A percentile compares a stretch with the other conserved stretches of the same genome.
Evolutionary conservation across 2,888 invertebrate genomes (phyloP).

Genomic region (Iphiclides podalirius): DNA sequence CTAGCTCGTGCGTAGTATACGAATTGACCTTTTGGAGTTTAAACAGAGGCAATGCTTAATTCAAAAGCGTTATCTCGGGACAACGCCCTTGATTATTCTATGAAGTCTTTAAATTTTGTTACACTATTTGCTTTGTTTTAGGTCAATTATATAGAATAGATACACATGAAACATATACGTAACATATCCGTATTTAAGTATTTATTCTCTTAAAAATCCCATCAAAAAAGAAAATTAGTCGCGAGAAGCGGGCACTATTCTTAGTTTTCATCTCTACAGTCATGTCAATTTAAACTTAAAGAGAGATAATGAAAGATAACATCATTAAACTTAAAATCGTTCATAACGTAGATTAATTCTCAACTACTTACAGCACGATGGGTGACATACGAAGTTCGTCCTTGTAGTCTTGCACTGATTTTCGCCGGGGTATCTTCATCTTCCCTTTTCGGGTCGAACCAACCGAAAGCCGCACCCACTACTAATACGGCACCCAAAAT

Average conservation of each 20-base stretch:
- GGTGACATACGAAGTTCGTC: slow-evolving; percentile 69
- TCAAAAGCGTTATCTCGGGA: slow-evolving; percentile 8
- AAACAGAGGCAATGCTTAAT: slow-evolving; percentile 4
- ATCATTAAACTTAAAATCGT: too few species aligned
- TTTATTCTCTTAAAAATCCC: too few species aligned
- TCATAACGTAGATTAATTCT: too few species aligned
- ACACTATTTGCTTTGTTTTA: neutral
- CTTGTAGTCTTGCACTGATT: slow-evolving; percentile 68
- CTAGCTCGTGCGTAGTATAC: slow-evolving; percentile 5
- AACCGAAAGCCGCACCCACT: slow-evolving; percentile 70
- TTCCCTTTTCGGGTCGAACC: slow-evolving; percentile 69
- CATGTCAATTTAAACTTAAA: too few species aligned
- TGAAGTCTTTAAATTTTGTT: slow-evolving; percentile 11
- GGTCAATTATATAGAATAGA: neutral
- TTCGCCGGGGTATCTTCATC: slow-evolving; percentile 72
- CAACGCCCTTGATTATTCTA: slow-evolving; percentile 11
- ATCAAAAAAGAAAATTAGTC: too few species aligned
- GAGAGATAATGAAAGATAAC: too few species aligned
- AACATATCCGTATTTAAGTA: too few species aligned
- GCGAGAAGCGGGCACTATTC: too few species aligned
- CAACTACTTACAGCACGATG: slow-evolving; percentile 68
- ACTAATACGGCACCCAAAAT: slow-evolving; percentile 69
- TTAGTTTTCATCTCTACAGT: too few species aligned
- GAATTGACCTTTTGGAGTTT: slow-evolving; percentile 7
- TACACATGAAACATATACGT: too few species aligned